These are phyloP conservation scores for Ascidia mentula DNA, from an alignment of 23 tunicate species.

Conservation along the genomic window DNA sequence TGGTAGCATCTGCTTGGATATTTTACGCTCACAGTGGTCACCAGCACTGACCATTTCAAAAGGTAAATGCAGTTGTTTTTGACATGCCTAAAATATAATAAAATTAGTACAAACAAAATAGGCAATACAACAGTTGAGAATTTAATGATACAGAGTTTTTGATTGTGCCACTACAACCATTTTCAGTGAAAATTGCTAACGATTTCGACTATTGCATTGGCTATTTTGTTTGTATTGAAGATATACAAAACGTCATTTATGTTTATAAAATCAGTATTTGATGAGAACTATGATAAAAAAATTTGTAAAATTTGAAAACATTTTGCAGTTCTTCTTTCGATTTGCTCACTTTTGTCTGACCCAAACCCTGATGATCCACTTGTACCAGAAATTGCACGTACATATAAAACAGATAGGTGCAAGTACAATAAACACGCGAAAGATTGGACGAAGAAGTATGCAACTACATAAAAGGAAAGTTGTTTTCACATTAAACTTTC, in stretches of 20 bases:
- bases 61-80: too few species aligned
- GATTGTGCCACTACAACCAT: too few species aligned
- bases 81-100: too few species aligned
- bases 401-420: constrained; percentile 62
- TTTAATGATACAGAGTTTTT: too few species aligned
- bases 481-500: too few species aligned
- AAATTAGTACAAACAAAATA: too few species aligned
- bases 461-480: constrained; percentile 4
- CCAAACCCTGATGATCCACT: constrained; percentile 98
- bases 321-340: constrained; percentile 85
- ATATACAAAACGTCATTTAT: too few species aligned
- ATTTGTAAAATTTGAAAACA: neutral
- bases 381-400: constrained; percentile 84
- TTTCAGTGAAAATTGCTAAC: too few species aligned
- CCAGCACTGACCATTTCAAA: constrained; percentile 81
- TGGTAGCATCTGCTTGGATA: constrained; percentile 89
- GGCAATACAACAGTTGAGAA: too few species aligned
- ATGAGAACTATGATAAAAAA: neutral
- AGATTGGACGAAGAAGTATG: constrained; percentile 91
- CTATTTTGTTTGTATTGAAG: too few species aligned
- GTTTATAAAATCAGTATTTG: too few species aligned
- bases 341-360: constrained; percentile 81
- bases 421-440: constrained; percentile 68
- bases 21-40: constrained; percentile 83
- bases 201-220: too few species aligned